A percentile compares a stretch with the other conserved stretches of the same genome.
phyloP scores from a whole-genome alignment of 2,797 vertebrate genomes.

The Gobio occitaniae region DNA sequence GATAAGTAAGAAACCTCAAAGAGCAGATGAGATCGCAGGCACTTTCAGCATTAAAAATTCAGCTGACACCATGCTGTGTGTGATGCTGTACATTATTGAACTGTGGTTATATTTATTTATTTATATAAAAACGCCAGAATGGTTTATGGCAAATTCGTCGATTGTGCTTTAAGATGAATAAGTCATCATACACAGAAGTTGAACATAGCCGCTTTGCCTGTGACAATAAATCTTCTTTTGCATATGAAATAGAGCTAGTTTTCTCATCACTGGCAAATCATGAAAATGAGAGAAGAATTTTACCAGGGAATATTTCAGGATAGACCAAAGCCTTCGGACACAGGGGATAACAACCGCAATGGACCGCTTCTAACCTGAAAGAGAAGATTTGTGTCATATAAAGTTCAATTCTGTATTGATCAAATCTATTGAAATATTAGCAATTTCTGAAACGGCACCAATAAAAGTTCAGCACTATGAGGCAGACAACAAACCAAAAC shows the following conservation, averaged over 20 bases:
- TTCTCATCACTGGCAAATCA: conserved; percentile 18
- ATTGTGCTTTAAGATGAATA: conserved; percentile 56
- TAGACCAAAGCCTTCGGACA: conserved; percentile 94
- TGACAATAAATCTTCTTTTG: conserved; percentile 36
- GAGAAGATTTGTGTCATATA: not conserved
- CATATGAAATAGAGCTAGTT: not conserved
- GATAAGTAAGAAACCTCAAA: conserved; percentile 93
- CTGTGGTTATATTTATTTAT: conserved; percentile 82
- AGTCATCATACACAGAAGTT: conserved; percentile 47
- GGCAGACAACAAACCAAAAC: conserved; percentile 23
- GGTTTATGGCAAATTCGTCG: conserved; percentile 35
- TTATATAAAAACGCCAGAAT: conserved; percentile 56
- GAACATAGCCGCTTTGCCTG: conserved; percentile 22
- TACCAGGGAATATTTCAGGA: conserved; percentile 97
- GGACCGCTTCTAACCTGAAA: conserved; percentile 92
- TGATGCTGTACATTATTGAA: conserved; percentile 93
- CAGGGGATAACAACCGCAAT: conserved; percentile 94
- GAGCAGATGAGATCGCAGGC: conserved; percentile 87
- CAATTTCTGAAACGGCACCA: not conserved
- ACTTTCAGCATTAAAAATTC: conserved; percentile 93
- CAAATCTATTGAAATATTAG: conserved; percentile 27
- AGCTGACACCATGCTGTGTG: conserved; percentile 88
- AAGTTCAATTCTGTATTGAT: not conserved
- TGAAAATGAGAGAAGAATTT: conserved; percentile 21
- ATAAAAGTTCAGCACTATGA: not conserved